Percentiles rank a stretch among this genome's conserved stretches.
Conservation (phyloP, 2,113 vertebrate species). For the Tapirus terrestris region DNA sequence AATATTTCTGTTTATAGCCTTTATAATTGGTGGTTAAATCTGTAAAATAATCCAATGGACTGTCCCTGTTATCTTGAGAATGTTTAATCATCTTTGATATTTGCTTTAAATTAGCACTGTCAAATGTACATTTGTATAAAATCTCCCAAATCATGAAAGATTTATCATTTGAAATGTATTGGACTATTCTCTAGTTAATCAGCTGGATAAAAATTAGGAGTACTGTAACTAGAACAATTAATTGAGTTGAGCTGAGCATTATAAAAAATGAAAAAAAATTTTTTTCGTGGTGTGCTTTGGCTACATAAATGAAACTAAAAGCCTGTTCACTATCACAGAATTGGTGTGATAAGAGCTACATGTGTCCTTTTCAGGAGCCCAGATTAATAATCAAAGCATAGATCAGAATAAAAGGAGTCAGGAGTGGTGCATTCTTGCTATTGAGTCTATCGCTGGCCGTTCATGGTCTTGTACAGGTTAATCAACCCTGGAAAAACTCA, state of each 20-base stretch:
- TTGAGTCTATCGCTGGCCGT: background rate
- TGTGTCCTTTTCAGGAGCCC: slow-evolving; percentile 1
- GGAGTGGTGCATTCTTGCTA: background rate
- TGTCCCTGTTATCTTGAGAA: slow-evolving; percentile 93
- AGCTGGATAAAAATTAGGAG: slow-evolving; percentile 88
- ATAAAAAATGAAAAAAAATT: slow-evolving; percentile 61
- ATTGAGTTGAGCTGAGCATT: slow-evolving; percentile 82
- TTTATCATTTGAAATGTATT: slow-evolving; percentile 97
- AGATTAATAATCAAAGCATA: background rate
- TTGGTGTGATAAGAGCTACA: background rate
- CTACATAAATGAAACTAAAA: slow-evolving; percentile 16
- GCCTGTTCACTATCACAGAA: background rate
- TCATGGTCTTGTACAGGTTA: background rate
- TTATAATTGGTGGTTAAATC: slow-evolving; percentile 93
- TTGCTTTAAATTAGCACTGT: slow-evolving; percentile 98
- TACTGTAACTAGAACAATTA: slow-evolving; percentile 87
- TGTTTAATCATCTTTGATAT: slow-evolving; percentile 98
- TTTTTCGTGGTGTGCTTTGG: slow-evolving; percentile 5
- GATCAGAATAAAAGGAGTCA: background rate
- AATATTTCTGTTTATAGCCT: slow-evolving; percentile 95
- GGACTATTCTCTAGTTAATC: slow-evolving; percentile 96
- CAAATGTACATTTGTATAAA: slow-evolving; percentile 97
- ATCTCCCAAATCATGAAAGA: slow-evolving; percentile 98
- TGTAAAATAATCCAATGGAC: slow-evolving; percentile 96
- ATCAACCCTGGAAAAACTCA: background rate